Base-by-base conservation (phyloP, 2,888 invertebrate genomes). In the Drosophila tripunctata region DNA sequence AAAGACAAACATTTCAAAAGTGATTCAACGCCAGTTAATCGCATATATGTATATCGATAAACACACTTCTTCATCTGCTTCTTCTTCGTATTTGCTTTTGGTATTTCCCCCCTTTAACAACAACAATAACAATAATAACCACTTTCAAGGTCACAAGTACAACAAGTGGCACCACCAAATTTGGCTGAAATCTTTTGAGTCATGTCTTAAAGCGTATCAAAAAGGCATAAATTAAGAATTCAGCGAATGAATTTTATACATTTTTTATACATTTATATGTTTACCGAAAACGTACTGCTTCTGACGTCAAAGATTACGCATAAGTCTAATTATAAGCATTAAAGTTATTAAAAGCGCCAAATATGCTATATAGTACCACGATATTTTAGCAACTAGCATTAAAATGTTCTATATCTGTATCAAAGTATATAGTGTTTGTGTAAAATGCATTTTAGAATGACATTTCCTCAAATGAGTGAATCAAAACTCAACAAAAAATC, bases 1-100 rank as follows among this genome's bases (percentile, higher is more conserved):
- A 27, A 27, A 27, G 10, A 27, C 27, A 10, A 27, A 27, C 44
- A 30, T 15, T 30, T n/a, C n/a, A 17, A 19, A 52, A 67, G 14
- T 31, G 10, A 7, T 45, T 33, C 41, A 30, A 14, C 48, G 67
- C 67, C 67, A 44, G 44, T 67, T 22, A 48, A 48, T 48, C 48
- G 48, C 50, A 50, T 51, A n/a, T n/a, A n/a, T n/a, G n/a, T n/a
- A n/a, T n/a, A 51, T 51, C 38, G 50, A 51, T 51, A 51, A 51
- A 43, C 15, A n/a, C n/a, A n/a, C n/a, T n/a, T n/a, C n/a, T n/a
- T n/a, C n/a, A n/a, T n/a, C n/a, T n/a, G 15, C 31, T 41, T 55
- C 15, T 19, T 22, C 4, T 21, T 21, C 4, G 3, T 21, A 4
- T 21, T n/a, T 12, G 33, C 31, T 44, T 38, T 22, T 35, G 55